Conservation (phyloP, 1,140 invertebrate species). For the Drosophila parvula region DNA sequence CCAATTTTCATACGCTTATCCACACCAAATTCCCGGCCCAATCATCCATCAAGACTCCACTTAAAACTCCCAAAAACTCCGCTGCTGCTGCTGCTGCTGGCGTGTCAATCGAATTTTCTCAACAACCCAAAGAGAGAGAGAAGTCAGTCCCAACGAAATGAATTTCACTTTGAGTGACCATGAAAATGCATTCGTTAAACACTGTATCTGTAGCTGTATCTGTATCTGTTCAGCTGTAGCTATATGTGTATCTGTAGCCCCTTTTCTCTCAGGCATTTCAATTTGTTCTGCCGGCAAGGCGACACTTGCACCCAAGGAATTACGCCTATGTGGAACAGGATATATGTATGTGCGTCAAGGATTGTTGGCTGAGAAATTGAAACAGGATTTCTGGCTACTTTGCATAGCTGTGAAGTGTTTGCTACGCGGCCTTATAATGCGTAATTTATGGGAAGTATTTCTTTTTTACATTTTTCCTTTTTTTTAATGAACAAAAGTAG, state of each 20-base stretch:
- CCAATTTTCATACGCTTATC: conserved; percentile 69
- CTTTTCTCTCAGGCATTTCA: conserved; percentile 41
- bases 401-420: conserved; percentile 20
- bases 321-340: conserved; percentile 43
- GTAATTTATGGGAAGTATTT: conserved; percentile 41
- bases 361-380: conserved; percentile 31
- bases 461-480: neutral
- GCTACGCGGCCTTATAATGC: conserved; percentile 1
- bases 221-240: conserved; percentile 2
- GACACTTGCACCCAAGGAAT: conserved; percentile 66
- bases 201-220: conserved; percentile 30
- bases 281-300: conserved; percentile 74
- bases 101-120: conserved; percentile 52
- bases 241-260: conserved; percentile 11
- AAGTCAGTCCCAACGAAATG: conserved; percentile 33
- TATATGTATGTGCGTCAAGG: conserved; percentile 21
- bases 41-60: conserved; percentile 61
- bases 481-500: conserved; percentile 27
- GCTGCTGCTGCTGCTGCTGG: conserved; percentile 10
- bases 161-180: conserved; percentile 79
- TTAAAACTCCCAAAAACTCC: conserved; percentile 40
- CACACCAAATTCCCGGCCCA: conserved; percentile 43
- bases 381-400: conserved; percentile 62
- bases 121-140: neutral
- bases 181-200: conserved; percentile 82